Evolutionary conservation across 2,113 vertebrate species (phyloP).

Genomic region (Bubalus kerabau): DNA sequence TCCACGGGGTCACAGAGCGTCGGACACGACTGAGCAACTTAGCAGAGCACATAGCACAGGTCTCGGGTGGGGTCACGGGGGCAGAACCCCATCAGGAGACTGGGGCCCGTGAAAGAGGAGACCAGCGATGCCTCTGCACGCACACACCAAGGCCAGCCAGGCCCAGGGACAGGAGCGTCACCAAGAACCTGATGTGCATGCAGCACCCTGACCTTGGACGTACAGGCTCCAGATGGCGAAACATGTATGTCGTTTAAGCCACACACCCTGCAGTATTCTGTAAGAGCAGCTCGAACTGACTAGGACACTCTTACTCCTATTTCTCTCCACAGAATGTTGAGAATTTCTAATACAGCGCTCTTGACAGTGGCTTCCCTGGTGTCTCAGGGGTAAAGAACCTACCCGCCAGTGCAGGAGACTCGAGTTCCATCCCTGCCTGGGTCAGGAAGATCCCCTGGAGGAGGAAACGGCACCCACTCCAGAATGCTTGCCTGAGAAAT

Average conservation of each 20-base stretch:
- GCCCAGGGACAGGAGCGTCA: too few species aligned
- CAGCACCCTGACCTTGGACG: not conserved
- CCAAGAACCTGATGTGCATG: not conserved
- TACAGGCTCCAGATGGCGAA: not conserved
- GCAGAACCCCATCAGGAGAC: not conserved
- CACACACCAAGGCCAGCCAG: not conserved
- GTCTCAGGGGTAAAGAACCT: too few species aligned
- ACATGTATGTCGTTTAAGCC: not conserved
- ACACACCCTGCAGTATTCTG: not conserved
- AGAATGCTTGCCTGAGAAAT: not conserved
- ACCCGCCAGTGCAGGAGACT: too few species aligned
- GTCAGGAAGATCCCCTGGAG: too few species aligned
- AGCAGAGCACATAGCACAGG: not conserved
- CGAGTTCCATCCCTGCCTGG: too few species aligned
- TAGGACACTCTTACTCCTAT: not conserved
- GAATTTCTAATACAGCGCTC: not conserved
- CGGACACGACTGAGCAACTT: not conserved
- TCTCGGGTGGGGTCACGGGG: not conserved
- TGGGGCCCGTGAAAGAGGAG: not conserved
- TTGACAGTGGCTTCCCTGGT: too few species aligned
- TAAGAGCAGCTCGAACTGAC: not conserved
- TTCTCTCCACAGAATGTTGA: not conserved
- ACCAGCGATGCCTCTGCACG: not conserved
- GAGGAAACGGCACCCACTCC: not conserved
- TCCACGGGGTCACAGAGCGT: rapidly evolving